Evolutionary conservation across 92 coral and sea anemone genomes (phyloP).

Genomic region (Parazoanthus atlanticus): DNA sequence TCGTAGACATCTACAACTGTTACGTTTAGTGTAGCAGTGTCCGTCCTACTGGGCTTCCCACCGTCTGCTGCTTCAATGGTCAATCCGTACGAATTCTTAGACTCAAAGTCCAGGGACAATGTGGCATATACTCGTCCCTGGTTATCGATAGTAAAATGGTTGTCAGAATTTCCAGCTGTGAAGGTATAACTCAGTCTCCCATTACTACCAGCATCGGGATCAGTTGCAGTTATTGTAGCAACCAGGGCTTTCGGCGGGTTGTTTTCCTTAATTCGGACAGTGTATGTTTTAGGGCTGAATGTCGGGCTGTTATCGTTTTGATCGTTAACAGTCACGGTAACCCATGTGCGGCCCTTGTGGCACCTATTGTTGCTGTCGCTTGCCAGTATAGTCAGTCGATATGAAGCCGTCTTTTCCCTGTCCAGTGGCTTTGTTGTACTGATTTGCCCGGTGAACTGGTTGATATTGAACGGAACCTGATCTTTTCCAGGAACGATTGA

Average conservation of each 20-base stretch:
- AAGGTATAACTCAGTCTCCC: constrained; percentile 60
- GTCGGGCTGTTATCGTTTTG: constrained; percentile 66
- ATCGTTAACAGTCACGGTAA: constrained; percentile 59
- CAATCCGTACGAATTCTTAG: constrained; percentile 60
- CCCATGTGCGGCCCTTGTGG: constrained; percentile 86
- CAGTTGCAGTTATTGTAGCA: constrained; percentile 74
- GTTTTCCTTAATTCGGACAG: constrained; percentile 59
- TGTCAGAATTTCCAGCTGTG: constrained; percentile 46
- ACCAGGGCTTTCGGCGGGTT: constrained; percentile 56
- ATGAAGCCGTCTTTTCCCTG: constrained; percentile 59
- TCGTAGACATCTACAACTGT: constrained; percentile 70
- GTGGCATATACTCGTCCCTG: constrained; percentile 66
- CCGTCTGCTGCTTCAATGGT: constrained; percentile 77
- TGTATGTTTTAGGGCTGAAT: constrained; percentile 45
- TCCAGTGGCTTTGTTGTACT: constrained; percentile 49
- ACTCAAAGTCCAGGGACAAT: constrained; percentile 78
- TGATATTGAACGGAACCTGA: constrained; percentile 51
- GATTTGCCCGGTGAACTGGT: constrained; percentile 51
- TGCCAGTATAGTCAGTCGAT: constrained; percentile 71
- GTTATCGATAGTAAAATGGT: constrained; percentile 53
- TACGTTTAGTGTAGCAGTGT: constrained; percentile 75
- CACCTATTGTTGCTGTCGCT: constrained; percentile 57
- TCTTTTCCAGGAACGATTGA: constrained; percentile 67
- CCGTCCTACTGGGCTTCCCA: constrained; percentile 73
- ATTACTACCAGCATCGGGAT: constrained; percentile 58